These are phyloP conservation scores for Limenitis camilla DNA, from an alignment of 2,888 invertebrate species.

Conservation along the genomic window DNA sequence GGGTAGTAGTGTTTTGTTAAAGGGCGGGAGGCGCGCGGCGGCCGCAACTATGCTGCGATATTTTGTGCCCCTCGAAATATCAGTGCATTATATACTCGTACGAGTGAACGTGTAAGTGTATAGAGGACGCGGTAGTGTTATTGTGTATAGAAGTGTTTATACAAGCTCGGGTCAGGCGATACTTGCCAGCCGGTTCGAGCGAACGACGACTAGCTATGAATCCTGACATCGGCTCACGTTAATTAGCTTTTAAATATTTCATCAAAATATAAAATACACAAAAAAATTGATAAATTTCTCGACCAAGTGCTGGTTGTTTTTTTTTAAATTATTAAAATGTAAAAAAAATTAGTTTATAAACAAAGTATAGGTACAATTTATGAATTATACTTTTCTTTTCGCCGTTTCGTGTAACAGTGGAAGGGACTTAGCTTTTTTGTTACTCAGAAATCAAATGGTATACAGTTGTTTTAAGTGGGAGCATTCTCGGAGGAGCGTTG, in stretches of 20 bases:
- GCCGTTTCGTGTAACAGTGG: conserved; percentile 68
- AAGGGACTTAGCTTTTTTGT: conserved; percentile 52
- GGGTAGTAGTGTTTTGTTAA: conserved; percentile 60
- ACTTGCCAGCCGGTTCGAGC: conserved; percentile 67
- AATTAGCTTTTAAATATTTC: conserved; percentile 75
- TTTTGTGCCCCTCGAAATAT: conserved; percentile 70
- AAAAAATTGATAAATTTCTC: conserved; percentile 74
- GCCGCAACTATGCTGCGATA: conserved; percentile 68
- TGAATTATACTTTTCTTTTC: conserved; percentile 73
- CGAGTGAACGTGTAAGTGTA: conserved; percentile 66
- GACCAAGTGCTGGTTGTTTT: conserved; percentile 75
- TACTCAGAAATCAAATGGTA: conserved; percentile 44
- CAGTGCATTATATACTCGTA: conserved; percentile 68
- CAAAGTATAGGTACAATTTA: conserved; percentile 75
- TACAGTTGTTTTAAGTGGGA: conserved; percentile 30
- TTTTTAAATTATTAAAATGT: conserved; percentile 76
- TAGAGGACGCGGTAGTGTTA: conserved; percentile 66
- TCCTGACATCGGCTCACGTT: conserved; percentile 75
- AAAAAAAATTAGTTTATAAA: conserved; percentile 75
- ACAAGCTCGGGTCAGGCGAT: conserved; percentile 63
- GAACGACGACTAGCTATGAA: conserved; percentile 75
- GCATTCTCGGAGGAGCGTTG: conserved; percentile 38
- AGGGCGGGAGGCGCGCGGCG: conserved; percentile 42
- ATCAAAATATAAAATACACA: conserved; percentile 75
- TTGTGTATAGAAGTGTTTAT: conserved; percentile 67